Evolutionary conservation across 2,888 invertebrate genomes (phyloP), one percentile per base, ranked within the genome.

Genomic region (Acrocyrtus sp.): DNA sequence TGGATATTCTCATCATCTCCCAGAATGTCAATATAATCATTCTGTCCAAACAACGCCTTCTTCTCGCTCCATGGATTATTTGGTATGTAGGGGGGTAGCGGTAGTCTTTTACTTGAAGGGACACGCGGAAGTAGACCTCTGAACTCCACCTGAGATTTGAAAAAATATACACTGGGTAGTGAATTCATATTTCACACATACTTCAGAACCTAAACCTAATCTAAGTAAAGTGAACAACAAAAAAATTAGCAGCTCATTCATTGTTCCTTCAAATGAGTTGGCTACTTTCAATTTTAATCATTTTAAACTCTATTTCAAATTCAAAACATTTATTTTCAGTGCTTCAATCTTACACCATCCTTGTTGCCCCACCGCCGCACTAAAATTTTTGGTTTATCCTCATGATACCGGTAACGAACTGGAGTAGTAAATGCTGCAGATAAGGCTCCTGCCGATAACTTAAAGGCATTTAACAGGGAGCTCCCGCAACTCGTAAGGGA

Each of bases 1-100:
- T 96, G 94, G 5, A 92, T 80, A 17, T 87, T 87, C 34, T 93
- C 94, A 82, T 91, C 90, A 82, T 91, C 90, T 1, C 98, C 98
- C 60, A 98, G 87, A 70, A 98, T 96, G 84, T 98, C 97, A 78
- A 98, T 96, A 83, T 97, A 98, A 85, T 98, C 97, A 86, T 98
- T 98, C 84, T 96, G 96, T 0, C 98, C 98, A 86, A 93, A 95
- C 0, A 95, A 84, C 1, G 96, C 95, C 82, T 88, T 88, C 81
- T 90, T 91, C 79, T 90, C 88, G 0, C 86, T 83, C 96, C 96
- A 98, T 0, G 85, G 82, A 85, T 95, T 89, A 78, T 86, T 88
- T 2, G 94, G 94, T 65, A 88, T 87, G 81, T 83, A 88, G 41
- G 88, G 85, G 0, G 93, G 93, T 83, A 92, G 88, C 1, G 90